Evolutionary conservation across 1,140 invertebrate species (phyloP).

Genomic region (Caerostris darwini): DNA sequence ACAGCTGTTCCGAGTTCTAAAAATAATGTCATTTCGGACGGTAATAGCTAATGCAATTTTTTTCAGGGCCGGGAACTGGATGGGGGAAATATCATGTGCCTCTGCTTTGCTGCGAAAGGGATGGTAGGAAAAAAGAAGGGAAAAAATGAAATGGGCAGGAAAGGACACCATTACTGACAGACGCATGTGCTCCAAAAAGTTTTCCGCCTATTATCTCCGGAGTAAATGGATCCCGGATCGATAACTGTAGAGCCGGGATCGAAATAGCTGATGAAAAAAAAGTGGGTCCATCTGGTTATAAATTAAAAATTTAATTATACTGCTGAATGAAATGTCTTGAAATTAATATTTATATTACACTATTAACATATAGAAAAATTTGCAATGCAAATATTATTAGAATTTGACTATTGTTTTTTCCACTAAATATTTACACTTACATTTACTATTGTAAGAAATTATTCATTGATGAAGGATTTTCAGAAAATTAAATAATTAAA

Average conservation of each 20-base stretch:
- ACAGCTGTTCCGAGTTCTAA: not conserved
- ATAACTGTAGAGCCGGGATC: not conserved
- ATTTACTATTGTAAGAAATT: no score
- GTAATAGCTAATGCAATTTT: no score
- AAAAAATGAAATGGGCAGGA: not conserved
- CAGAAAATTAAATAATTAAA: no score
- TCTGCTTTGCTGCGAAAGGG: not conserved
- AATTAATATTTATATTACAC: no score
- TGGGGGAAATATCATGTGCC: constrained; percentile 16
- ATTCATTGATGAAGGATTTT: no score
- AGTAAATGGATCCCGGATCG: not conserved
- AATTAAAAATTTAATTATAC: no score
- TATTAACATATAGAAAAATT: no score
- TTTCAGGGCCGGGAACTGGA: not conserved
- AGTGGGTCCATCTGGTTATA: no score
- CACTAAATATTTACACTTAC: no score
- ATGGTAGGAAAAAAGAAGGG: not conserved
- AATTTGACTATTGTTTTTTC: no score
- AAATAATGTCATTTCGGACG: constrained; percentile 6
- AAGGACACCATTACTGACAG: constrained; percentile 10
- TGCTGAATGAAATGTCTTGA: no score
- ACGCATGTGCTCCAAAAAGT: constrained; percentile 14
- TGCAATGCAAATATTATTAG: no score
- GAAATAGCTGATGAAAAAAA: not conserved
- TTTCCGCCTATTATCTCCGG: constrained; percentile 23